Evolutionary conservation across 2,113 vertebrate genomes (phyloP), one percentile per base, ranked within the genome.

Genomic region (Cricetomys ansorgei): DNA sequence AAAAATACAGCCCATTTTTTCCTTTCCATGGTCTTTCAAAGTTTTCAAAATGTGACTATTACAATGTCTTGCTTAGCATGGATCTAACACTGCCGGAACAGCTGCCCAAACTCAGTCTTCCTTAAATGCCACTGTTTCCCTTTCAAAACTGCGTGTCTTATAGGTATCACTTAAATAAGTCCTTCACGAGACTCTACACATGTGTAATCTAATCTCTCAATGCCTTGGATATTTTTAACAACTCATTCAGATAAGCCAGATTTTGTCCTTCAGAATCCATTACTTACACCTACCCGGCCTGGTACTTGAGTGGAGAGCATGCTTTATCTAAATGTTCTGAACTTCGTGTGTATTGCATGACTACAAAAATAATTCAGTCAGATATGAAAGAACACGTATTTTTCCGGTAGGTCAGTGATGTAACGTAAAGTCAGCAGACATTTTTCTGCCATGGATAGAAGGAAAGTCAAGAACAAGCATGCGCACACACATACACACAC

Each of bases 241-340:
- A 48, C 27, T 40, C 43, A 81, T 70, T 88, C 2, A 0, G 19
- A 77, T 45, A 90, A 96, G 29, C 79, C 55, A 79, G 21, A 87
- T 3, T 70, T 69, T 87, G 80, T 45, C 45, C n/a, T 94, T 89
- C 27, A 53, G 90, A 80, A n/a, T 77, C 59, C 8, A 88, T 73
- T 86, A 57, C 59, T 25, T 48, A n/a, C 53, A 84, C n/a, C 8
- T 6, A 72, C 37, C 34, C 64, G 81, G 7, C 31, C 69, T 69
- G 57, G 92, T 75, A 72, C 53, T 27, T 85, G 59, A 21, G 59
- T 80, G 21, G 8, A 2, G 57, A 31, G 11, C 75, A 64, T 59
- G 27, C n/a, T 94, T 92, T 85, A 59, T 34, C 40, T 81, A 91
- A 72, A 64, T 94, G 12, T 95, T 95, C 72, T 59, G 70, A 65